These are phyloP conservation scores for Lamellibrachia satsuma DNA, from an alignment of 2,888 invertebrate species.

Conservation along the genomic window DNA sequence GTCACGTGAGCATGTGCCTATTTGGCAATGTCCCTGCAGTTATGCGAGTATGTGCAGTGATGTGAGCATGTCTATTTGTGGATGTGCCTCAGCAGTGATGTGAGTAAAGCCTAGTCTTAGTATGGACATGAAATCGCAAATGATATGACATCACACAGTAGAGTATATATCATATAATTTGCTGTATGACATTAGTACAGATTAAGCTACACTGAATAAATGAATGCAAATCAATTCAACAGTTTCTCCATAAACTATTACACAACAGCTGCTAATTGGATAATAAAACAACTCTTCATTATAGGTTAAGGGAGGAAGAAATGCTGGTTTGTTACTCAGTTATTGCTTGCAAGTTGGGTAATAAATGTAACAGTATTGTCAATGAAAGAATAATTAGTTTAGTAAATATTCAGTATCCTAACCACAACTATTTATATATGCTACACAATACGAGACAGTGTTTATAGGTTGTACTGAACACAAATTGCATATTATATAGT, in stretches of 20 bases:
- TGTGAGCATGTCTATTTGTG: too few relatives aligned
- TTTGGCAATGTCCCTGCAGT: too few relatives aligned
- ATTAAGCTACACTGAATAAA: background rate
- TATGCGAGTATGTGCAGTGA: too few relatives aligned
- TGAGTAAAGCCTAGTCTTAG: too few relatives aligned
- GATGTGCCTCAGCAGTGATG: too few relatives aligned
- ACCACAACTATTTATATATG: background rate
- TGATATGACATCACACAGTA: too few relatives aligned
- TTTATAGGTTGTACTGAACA: background rate
- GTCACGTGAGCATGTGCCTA: background rate
- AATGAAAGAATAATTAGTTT: background rate
- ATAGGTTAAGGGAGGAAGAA: background rate
- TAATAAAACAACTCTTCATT: background rate
- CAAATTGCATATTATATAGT: background rate
- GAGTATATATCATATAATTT: too few relatives aligned
- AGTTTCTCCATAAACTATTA: background rate
- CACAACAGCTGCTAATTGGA: background rate
- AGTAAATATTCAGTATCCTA: background rate
- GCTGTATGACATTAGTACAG: background rate
- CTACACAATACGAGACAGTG: background rate
- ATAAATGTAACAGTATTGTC: background rate
- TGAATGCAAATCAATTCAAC: background rate
- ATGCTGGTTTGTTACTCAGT: background rate
- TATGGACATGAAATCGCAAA: too few relatives aligned
- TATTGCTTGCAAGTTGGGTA: background rate